These are phyloP conservation scores for Eristalis pertinax DNA, from an alignment of 2,888 invertebrate species.

Conservation along the genomic window DNA sequence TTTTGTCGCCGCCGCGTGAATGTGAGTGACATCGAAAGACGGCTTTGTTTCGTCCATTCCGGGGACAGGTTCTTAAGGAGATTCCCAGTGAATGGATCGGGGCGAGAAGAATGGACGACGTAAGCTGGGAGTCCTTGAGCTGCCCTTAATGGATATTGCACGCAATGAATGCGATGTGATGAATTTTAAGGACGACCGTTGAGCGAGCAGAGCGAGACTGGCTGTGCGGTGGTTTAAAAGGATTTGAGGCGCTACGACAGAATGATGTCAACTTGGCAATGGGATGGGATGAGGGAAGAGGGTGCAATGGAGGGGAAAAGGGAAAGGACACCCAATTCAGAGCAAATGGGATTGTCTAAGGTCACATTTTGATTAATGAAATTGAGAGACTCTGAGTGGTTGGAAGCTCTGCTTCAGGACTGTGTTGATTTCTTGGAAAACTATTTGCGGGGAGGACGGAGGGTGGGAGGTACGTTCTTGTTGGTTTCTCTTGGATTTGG, in stretches of 20 bases:
- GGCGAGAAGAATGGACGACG: background rate
- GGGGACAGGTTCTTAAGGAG: background rate
- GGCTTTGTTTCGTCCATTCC: background rate
- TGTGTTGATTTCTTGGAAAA: too few relatives aligned
- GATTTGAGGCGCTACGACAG: background rate
- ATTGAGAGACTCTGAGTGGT: too few relatives aligned
- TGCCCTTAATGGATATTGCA: background rate
- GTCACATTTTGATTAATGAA: background rate
- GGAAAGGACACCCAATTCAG: background rate
- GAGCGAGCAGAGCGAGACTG: background rate
- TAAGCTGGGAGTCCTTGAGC: background rate
- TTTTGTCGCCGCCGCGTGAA: constrained; percentile 32
- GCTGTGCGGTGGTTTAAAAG: background rate
- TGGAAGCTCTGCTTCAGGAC: too few relatives aligned
- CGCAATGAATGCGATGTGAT: background rate
- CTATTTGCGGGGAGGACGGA: too few relatives aligned
- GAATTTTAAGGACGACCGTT: background rate
- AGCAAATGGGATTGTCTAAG: background rate
- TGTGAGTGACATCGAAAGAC: constrained; percentile 23
- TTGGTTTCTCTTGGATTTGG: too few relatives aligned
- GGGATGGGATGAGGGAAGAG: too few relatives aligned
- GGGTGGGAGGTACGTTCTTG: too few relatives aligned
- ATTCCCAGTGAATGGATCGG: background rate
- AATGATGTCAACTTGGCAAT: background rate
- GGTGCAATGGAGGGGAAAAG: too few relatives aligned